Evolutionary conservation across 2,113 vertebrate genomes (phyloP).

Genomic region (Pluvianellus socialis): DNA sequence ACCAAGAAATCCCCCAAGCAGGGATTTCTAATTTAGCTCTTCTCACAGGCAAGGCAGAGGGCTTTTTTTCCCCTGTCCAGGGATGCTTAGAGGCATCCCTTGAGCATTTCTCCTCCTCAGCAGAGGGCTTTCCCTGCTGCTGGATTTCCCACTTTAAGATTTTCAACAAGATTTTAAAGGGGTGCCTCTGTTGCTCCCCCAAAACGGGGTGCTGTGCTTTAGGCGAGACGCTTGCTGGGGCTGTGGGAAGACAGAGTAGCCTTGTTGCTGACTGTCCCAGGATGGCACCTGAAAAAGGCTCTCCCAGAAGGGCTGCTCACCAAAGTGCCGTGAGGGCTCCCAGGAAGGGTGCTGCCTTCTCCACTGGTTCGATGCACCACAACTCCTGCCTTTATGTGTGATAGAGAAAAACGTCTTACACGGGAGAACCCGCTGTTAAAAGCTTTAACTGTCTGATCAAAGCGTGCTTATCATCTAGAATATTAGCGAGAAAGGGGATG

Average conservation of each 20-base stretch:
- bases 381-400: rapidly evolving
- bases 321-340: background rate
- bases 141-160: background rate
- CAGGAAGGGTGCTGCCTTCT: background rate
- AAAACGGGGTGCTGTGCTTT: background rate
- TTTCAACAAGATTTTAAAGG: background rate
- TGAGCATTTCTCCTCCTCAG: background rate
- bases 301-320: background rate
- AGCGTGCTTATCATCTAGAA: background rate
- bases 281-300: background rate
- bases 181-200: background rate
- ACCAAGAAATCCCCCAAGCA: background rate
- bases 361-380: background rate
- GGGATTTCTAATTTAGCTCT: background rate
- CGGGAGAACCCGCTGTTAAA: background rate
- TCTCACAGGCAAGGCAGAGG: background rate
- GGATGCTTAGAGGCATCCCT: background rate
- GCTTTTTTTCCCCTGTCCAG: background rate
- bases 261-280: background rate
- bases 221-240: background rate
- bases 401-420: background rate
- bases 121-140: background rate
- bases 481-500: background rate
- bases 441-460: background rate
- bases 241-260: background rate